A percentile compares a stretch with the other conserved stretches of the same genome.
These are phyloP conservation scores for Tridacna crocea DNA, from an alignment of 2,888 invertebrate genomes.

Conservation along the genomic window DNA sequence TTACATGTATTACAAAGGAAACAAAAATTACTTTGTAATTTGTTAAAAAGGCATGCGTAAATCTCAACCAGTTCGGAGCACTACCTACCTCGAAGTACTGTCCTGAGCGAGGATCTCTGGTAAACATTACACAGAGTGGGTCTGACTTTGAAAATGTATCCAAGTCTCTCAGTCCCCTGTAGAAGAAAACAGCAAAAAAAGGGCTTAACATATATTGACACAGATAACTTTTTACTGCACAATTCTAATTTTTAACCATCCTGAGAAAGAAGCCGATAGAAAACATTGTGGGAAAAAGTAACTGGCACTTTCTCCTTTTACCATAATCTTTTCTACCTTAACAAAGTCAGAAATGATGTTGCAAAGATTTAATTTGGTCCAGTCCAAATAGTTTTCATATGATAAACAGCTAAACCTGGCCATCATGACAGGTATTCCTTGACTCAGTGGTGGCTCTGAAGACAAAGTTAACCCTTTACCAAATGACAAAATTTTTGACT, in stretches of 20 bases:
- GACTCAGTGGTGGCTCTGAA: too few relatives aligned
- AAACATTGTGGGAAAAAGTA: neutral
- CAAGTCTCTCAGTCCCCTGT: conserved; percentile 85
- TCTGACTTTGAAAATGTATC: conserved; percentile 87
- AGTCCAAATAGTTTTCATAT: neutral
- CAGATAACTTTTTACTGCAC: too few relatives aligned
- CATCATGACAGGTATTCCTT: too few relatives aligned
- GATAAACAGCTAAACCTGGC: neutral
- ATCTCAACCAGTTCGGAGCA: neutral
- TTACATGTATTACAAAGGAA: neutral
- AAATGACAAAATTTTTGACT: too few relatives aligned
- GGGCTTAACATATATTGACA: too few relatives aligned
- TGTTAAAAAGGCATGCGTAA: neutral
- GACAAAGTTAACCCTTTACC: too few relatives aligned
- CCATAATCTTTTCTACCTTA: too few relatives aligned
- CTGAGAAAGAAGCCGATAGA: neutral
- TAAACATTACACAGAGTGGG: conserved; percentile 85
- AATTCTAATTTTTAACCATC: too few relatives aligned
- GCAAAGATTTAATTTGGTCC: too few relatives aligned
- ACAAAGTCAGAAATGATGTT: too few relatives aligned
- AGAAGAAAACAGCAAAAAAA: neutral
- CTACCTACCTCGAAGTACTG: conserved; percentile 75
- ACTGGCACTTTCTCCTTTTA: too few relatives aligned
- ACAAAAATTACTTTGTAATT: neutral
- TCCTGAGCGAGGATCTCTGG: conserved; percentile 73